Base-by-base conservation (phyloP, 2,888 invertebrate species). In the Epicampocera succincta region DNA sequence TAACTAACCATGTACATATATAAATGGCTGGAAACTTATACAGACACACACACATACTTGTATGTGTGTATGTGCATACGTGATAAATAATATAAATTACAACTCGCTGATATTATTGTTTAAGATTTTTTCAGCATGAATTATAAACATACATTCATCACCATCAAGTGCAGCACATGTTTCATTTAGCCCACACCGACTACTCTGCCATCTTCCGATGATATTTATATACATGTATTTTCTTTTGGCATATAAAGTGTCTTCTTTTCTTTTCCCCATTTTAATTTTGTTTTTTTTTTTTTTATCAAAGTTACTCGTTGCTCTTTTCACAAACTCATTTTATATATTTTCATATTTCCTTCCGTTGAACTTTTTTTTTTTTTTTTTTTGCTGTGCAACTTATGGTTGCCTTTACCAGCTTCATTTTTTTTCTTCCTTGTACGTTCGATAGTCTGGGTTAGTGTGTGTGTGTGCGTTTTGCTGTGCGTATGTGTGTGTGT, bases 131-230 rank as follows among this genome's bases (percentile, higher is more conserved):
- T 63, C 25, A 84, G 71, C 78, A 80, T 85, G 83, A 85, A 84
- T 85, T 85, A 85, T 85, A 85, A 84, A 84, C 72, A 83, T 54
- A 85, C 84, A 85, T 85, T 85, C 84, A 85, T 85, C 85, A 85
- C 77, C 84, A 85, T 84, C 85, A 85, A 80, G 78, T 84, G 84
- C 88, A 86, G 87, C 86, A 84, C 80, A 84, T 80, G 84, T 74
- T 73, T 60, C 60, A 66, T 58, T 78, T 58, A 61, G 52, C 52
- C 58, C 58, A 78, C 66, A 66, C 72, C 25, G 3, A 38, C 60
- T 17, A 33, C 17, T 48, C 21, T 58, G 56, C 46, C 71, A 58
- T 58, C 71, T 71, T 72, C 15, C 19, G 21, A 63, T 38, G 44
- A 46, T 54, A 54, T 33, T 33, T 63, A 21, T 46, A 33, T 8